A percentile compares a stretch with the other conserved stretches of the same genome.
phyloP scores from a whole-genome alignment of 2,888 invertebrate species.

The Epsilonema sp. region DNA sequence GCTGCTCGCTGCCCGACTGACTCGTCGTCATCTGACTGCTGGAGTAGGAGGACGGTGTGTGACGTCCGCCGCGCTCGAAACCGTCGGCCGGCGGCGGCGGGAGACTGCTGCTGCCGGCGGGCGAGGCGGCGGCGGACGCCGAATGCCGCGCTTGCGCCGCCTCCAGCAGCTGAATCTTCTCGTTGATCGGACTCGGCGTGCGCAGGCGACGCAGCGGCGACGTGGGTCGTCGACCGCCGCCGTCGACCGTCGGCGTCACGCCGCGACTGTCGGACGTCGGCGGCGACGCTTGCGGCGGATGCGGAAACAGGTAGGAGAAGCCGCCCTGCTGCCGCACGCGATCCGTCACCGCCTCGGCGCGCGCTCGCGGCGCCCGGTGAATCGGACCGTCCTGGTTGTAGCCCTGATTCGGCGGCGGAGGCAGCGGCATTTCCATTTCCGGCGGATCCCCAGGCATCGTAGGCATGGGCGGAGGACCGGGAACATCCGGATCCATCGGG shows the following conservation, averaged over 20 bases:
- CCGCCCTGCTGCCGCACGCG: too few species aligned
- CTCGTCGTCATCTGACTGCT: too few species aligned
- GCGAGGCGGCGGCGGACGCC: background rate
- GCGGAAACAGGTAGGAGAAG: constrained; percentile 8
- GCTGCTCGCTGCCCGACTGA: too few species aligned
- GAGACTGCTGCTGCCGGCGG: background rate
- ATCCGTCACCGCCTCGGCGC: too few species aligned
- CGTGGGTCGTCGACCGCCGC: background rate
- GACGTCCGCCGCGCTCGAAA: background rate
- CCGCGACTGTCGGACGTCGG: background rate
- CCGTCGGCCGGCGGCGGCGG: background rate
- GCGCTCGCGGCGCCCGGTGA: too few species aligned
- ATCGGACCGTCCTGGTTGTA: too few species aligned
- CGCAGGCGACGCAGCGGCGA: background rate
- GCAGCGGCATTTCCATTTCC: too few species aligned
- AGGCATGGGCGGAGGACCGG: too few species aligned
- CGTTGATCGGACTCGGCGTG: background rate
- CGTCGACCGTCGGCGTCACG: background rate
- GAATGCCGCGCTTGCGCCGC: background rate
- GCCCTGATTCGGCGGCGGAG: too few species aligned
- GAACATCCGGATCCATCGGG: too few species aligned
- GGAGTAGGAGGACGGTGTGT: background rate
- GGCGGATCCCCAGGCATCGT: too few species aligned
- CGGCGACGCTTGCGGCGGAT: too few species aligned
- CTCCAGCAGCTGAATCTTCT: background rate